Percentiles rank a stretch among this genome's conserved stretches.
Conservation (phyloP, 2,113 vertebrate species). For the Trichechus manatus region DNA sequence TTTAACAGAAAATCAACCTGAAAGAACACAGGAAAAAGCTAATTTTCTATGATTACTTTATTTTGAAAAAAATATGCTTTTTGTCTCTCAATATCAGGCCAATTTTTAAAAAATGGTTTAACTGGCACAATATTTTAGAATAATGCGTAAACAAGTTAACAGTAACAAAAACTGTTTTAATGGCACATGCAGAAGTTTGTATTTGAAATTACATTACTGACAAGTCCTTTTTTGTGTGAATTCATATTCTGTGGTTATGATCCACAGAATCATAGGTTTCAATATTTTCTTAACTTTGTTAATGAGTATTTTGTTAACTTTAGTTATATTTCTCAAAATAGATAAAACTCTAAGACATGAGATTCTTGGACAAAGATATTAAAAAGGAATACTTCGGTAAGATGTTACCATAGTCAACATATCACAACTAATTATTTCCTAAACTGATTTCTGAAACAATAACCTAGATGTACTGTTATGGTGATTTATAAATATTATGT, state of each 20-base stretch:
- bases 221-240: slow-evolving; percentile 7
- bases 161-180: not conserved
- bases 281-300: slow-evolving; percentile 27
- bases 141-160: slow-evolving; percentile 8
- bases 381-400: slow-evolving; percentile 62
- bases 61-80: not conserved
- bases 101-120: slow-evolving; percentile 10
- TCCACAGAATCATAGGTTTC: not conserved
- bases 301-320: slow-evolving; percentile 58
- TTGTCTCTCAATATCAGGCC: not conserved
- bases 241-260: slow-evolving; percentile 7
- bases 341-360: slow-evolving; percentile 34
- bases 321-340: slow-evolving; percentile 48
- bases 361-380: not conserved
- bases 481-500: slow-evolving; percentile 27
- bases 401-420: slow-evolving; percentile 31
- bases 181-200: not conserved
- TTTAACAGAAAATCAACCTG: not conserved
- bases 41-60: slow-evolving; percentile 5
- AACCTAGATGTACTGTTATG: slow-evolving; percentile 53
- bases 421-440: slow-evolving; percentile 66
- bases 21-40: slow-evolving; percentile 43
- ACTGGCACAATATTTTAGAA: slow-evolving; percentile 42
- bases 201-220: not conserved
- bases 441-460: slow-evolving; percentile 47